Percentiles rank a stretch among this genome's conserved stretches.
These are phyloP conservation scores for Euspilapteryx auroguttella DNA, from an alignment of 2,888 invertebrate species.

Conservation along the genomic window DNA sequence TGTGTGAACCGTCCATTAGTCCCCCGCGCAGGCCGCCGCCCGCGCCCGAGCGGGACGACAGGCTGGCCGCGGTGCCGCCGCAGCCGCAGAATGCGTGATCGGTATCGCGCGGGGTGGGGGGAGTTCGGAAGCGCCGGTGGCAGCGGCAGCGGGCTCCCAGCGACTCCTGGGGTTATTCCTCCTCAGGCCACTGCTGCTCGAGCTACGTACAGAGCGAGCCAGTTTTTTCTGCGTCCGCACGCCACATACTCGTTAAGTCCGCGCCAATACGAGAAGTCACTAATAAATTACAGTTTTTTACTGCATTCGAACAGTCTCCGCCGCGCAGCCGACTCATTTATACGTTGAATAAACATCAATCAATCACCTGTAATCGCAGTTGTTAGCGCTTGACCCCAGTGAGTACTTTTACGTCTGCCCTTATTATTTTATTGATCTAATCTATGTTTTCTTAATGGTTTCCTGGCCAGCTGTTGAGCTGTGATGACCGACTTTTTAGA, in stretches of 20 bases:
- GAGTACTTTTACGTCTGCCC: conserved; percentile 39
- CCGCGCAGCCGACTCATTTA: conserved; percentile 53
- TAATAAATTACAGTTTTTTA: conserved; percentile 63
- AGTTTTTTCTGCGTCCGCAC: conserved; percentile 67
- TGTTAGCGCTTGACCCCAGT: conserved; percentile 50
- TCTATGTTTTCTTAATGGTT: conserved; percentile 29
- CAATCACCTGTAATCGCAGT: conserved; percentile 38
- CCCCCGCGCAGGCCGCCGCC: too few species aligned
- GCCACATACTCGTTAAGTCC: conserved; percentile 64
- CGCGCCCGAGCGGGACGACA: too few species aligned
- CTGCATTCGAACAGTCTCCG: conserved; percentile 58
- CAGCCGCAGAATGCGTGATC: conserved; percentile 62
- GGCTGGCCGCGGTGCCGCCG: conserved; percentile 49
- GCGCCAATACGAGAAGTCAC: conserved; percentile 67
- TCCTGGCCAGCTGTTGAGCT: too few species aligned
- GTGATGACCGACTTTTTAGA: too few species aligned
- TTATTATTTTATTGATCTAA: conserved; percentile 27
- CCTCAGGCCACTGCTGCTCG: conserved; percentile 61
- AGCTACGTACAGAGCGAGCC: conserved; percentile 57
- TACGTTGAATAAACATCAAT: conserved; percentile 57
- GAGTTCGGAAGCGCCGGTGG: conserved; percentile 51
- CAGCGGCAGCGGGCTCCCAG: conserved; percentile 38
- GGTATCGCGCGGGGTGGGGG: conserved; percentile 50
- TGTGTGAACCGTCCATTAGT: conserved; percentile 53
- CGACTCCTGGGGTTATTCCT: conserved; percentile 64